Evolutionary conservation across 2,113 vertebrate genomes (phyloP), one percentile per base, ranked within the genome.

Genomic region (Neodontobutis hainanensis): DNA sequence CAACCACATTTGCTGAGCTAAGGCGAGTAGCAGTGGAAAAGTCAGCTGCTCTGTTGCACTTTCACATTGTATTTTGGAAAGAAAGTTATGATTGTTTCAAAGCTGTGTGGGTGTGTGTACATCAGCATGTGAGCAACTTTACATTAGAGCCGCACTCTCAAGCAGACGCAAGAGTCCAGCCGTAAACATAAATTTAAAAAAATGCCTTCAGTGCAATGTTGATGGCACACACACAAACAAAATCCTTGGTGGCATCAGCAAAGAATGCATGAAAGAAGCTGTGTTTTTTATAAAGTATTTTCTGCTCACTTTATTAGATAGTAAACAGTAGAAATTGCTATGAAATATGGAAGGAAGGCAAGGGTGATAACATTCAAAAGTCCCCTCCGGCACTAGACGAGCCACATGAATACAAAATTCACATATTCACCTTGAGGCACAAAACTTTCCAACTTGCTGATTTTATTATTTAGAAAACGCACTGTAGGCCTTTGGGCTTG

Each of bases 311-410:
- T 62, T 65, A 64, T 42, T 45, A 44, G 42, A 59, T 15, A 51
- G 9, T 47, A 51, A 58, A 66, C 19, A 55, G 9, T 15, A 7
- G 5, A 52, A 19, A 36, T 35, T 1, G 44, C 62, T 27, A 8
- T 19, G 19, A 60, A 72, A 44, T 67, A 36, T 51, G 36, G 9
- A 19, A 2, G 52, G 10, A 43, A 38, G 11, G 44, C 35, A 43
- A 52, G 40, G 32, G 11, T 38, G 44, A 70, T 61, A 61, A 74
- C 15, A 42, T 68, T 65, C 11, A 68, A 58, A 71, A 58, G 16
- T 52, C 12, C 15, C 49, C 45, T 35, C 38, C 5, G 16, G 50
- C 40, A 16, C 15, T 16, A 6, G 35, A 67, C 36, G 14, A 38
- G 14, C 1, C 11, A 6, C 8, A 36, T 70, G 45, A 64, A 62